Conservation (phyloP, 2,797 vertebrate genomes). For the Mus spretus region DNA sequence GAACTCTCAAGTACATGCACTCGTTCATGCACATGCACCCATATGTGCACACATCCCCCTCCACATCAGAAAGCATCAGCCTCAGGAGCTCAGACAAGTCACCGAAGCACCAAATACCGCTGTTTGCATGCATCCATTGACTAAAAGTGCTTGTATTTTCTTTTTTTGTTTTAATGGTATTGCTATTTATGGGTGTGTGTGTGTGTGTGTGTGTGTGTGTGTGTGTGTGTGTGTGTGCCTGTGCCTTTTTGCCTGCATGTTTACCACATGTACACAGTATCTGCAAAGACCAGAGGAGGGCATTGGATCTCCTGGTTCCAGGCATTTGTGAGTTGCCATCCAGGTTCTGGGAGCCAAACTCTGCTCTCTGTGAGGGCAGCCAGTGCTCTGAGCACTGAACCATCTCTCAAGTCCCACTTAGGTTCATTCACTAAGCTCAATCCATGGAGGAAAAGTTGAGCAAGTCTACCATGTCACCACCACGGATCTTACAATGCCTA, state of each 20-base stretch:
- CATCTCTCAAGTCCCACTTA: background rate
- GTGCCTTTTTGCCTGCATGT: background rate
- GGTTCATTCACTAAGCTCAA: background rate
- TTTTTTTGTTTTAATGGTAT: background rate
- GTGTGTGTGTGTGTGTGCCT: background rate
- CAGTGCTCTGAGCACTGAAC: background rate
- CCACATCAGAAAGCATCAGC: background rate
- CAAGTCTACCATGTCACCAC: background rate
- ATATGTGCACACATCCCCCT: background rate
- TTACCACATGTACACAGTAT: background rate
- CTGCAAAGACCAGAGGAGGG: background rate
- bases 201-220: background rate
- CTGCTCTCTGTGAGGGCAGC: background rate
- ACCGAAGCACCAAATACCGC: background rate
- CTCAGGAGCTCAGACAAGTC: background rate
- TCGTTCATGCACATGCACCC: too few relatives aligned
- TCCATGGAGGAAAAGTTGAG: background rate
- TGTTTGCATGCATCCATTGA: background rate
- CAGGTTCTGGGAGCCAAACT: background rate
- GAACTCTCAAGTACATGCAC: background rate
- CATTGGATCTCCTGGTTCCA: background rate
- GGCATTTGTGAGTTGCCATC: too few relatives aligned
- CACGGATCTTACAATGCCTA: rapidly evolving
- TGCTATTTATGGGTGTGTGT: background rate
- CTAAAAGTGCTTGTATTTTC: background rate